Evolutionary conservation across 2,888 invertebrate species (phyloP), one percentile per base, ranked within the genome.

Genomic region (Pristionchus mayeri): DNA sequence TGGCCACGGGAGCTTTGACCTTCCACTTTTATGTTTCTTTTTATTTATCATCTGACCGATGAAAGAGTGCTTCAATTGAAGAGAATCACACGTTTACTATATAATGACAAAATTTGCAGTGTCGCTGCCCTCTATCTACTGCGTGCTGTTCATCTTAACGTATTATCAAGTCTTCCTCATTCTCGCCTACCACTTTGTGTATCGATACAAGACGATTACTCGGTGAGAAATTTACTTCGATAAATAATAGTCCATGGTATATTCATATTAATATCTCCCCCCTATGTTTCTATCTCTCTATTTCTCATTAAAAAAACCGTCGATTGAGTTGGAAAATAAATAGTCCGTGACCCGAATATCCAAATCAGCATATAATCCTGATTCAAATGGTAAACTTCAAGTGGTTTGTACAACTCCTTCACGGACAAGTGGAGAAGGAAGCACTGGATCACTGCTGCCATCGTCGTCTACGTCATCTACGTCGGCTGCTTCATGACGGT

Each of bases 181-280:
- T 48, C 75, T 75, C 48, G 75, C 75, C 24, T 75, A 18, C 18
- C 75, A 75, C 27, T 75, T 75, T 24, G 27, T 75, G 27, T 75
- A 75, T 44, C 75, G 75, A n/a, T 48, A 27, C 24, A 75, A 75
- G 75, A 75, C 75, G 0, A 24, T 75, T 13, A 75, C 75, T 75
- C 75, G 75, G 75, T 75, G 16, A 18, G 34, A 30, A 54, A 6
- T 54, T 54, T 54, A 13, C 13, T 21, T 44, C 4, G n/a, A 54
- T n/a, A n/a, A n/a, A n/a, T n/a, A 54, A 7, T 9, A 13, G 54
- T 54, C 54, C 13, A 44, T 44, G 44, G 44, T 13, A 9, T 44
- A 44, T 13, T 13, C 44, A 44, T 13, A 9, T 44, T 44, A 44
- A 44, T 13, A 44, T 9, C 7, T 44, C 6, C 44, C 6, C 44